Base-by-base conservation (phyloP, 2,888 invertebrate genomes). In the Chesias legatella region DNA sequence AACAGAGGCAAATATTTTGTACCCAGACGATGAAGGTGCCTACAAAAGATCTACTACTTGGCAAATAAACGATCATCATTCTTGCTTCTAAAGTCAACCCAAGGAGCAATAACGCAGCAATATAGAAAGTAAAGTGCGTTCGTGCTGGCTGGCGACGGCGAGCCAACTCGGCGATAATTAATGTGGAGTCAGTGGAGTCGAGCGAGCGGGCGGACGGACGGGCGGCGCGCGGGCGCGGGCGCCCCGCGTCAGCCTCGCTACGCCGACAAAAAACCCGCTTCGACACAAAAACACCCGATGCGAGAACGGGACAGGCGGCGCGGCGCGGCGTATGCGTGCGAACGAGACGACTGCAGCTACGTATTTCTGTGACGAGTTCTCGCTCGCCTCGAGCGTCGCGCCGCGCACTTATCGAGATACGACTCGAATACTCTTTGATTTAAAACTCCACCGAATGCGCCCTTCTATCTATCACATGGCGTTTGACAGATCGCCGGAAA, bases 401-500 rank as follows among this genome's bases (percentile, higher is more conserved):
- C 77, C 5, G 13, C 13, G 13, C 13, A 77, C 74, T 79, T 81
- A 81, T 80, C 78, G 80, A 75, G 78, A 78, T 73, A 69, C 74
- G 65, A 76, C 62, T 65, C 73, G 70, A 79, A 77, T 79, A 79
- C 79, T 75, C 76, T 84, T 84, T 83, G 82, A 85, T 85, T 88
- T 88, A 86, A 84, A 84, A 85, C 84, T 78, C 71, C 57, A 69
- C 71, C 67, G 77, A 85, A 78, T 83, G 84, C 79, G 84, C 88
- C 88, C 88, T 88, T 88, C 84, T 85, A 85, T 86, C 80, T 82
- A 86, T 86, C 88, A 88, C 84, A 86, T 88, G 88, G 85, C 79
- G 82, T 85, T 85, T 88, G 88, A 88, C 88, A 88, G 88, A 70
- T 84, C 82, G 75, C 73, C 81, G 83, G 83, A 82, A 83, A 80